Evolutionary conservation across 1,140 invertebrate species (phyloP), one percentile per base, ranked within the genome.

Genomic region (Tetragonula clypearis): DNA sequence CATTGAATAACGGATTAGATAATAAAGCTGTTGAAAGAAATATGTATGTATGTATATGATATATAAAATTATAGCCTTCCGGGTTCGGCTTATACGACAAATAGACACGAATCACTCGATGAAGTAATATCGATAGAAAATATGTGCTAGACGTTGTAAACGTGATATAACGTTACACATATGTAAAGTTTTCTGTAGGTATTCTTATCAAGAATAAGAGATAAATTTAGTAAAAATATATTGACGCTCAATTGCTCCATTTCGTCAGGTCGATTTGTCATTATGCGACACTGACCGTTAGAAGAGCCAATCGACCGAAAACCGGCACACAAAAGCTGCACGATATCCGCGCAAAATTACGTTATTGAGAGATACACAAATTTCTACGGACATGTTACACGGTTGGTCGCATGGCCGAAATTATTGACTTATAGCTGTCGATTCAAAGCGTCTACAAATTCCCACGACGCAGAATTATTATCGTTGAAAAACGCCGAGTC

Each of bases 391-490:
- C 53, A 30, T 56, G 2, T 76, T 69, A 49, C 60, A 62, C 21
- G 68, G 19, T 23, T 14, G 26, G 74, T 17, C 14, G 75, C 30
- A 82, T 60, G 78, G 74, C 75, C 79, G 68, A 76, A 86, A 87
- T 87, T 87, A 87, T 87, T 79, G 86, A 87, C 84, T 81, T 68
- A 35, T 35, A 73, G 35, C 35, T 41, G 79, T 72, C 72, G 83
- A 56, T 30, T 26, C 56, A 19, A 21, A 58, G 58, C 49, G 75
- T 75, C 68, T 60, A 82, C 77, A 86, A 82, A 71, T 62, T 62
- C 79, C 14, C 62, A 71, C 68, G 58, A n/a, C 26, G 68, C 72
- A 75, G 23, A 35, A 65, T 56, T 30, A 65, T 56, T 30, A 55
- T 58, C n/a, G 9, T 49, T 73, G 58, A 86, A 78, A 86, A 78